Conservation (phyloP, 2,113 vertebrate species). For the Ondatra zibethicus region DNA sequence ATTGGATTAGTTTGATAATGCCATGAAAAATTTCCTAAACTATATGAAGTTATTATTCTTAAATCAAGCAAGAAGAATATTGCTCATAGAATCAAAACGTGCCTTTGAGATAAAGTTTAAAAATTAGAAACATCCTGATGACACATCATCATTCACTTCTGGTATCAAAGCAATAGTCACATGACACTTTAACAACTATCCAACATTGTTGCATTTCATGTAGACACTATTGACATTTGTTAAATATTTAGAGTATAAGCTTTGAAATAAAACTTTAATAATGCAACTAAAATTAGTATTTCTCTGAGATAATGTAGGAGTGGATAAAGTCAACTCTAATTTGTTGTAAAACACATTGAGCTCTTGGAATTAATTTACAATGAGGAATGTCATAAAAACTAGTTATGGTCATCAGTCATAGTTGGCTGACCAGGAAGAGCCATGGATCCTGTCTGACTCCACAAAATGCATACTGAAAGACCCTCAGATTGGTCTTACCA, state of each 20-base stretch:
- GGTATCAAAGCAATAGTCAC: not conserved
- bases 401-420: not conserved
- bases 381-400: not conserved
- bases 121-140: not conserved
- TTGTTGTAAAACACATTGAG: not conserved
- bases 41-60: not conserved
- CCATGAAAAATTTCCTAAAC: not conserved
- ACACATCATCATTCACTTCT: not conserved
- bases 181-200: fast-evolving
- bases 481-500: too few relatives aligned
- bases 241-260: not conserved
- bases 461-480: not conserved
- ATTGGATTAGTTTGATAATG: not conserved
- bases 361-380: not conserved
- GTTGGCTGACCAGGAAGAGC: not conserved
- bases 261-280: not conserved
- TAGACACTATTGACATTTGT: not conserved
- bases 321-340: not conserved
- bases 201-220: not conserved
- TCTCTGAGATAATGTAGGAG: not conserved
- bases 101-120: slow-evolving; percentile 20
- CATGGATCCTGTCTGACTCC: not conserved
- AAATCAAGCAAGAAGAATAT: not conserved
- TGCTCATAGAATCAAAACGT: not conserved
- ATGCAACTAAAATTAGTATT: not conserved